A percentile compares a stretch with the other conserved stretches of the same genome.
Evolutionary conservation across 2,888 invertebrate species (phyloP).

Genomic region (Cybosia mesomella): DNA sequence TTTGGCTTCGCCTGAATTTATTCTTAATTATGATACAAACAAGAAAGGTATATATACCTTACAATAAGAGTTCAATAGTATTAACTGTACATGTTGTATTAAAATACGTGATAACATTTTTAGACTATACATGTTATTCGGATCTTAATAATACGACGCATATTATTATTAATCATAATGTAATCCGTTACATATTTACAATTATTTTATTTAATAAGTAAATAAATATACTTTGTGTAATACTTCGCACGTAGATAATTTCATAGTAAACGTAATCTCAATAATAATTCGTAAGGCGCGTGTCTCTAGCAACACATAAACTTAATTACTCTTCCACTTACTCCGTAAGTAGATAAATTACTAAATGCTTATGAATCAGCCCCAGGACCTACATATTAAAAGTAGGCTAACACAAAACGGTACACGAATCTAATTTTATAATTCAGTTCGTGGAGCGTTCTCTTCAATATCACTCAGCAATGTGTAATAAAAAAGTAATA

Average conservation of each 20-base stretch:
- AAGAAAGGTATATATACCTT: slow-evolving; percentile 62
- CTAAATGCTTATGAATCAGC: slow-evolving; percentile 13
- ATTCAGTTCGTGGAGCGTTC: slow-evolving; percentile 22
- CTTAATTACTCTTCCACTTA: background rate
- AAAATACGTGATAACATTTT: slow-evolving; percentile 56
- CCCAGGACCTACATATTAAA: slow-evolving; percentile 24
- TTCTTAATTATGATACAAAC: slow-evolving; percentile 63
- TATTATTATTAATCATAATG: slow-evolving; percentile 27
- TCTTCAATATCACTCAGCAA: slow-evolving; percentile 38
- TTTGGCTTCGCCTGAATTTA: slow-evolving; percentile 67
- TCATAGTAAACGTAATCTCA: background rate
- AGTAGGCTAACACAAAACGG: slow-evolving; percentile 23
- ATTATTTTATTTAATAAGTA: slow-evolving; percentile 46
- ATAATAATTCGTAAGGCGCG: slow-evolving; percentile 5
- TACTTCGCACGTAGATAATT: slow-evolving; percentile 10
- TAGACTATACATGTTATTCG: slow-evolving; percentile 45
- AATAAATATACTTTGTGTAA: slow-evolving; percentile 51
- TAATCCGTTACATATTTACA: slow-evolving; percentile 57
- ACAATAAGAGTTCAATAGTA: slow-evolving; percentile 57
- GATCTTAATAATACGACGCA: slow-evolving; percentile 30
- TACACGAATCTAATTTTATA: slow-evolving; percentile 23
- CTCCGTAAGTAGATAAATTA: background rate
- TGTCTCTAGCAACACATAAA: background rate
- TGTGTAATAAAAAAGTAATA: slow-evolving; percentile 22
- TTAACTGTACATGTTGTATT: slow-evolving; percentile 70